Evolutionary conservation across 2,888 invertebrate genomes (phyloP), one percentile per base, ranked within the genome.

Genomic region (Synergus gifuensis): DNA sequence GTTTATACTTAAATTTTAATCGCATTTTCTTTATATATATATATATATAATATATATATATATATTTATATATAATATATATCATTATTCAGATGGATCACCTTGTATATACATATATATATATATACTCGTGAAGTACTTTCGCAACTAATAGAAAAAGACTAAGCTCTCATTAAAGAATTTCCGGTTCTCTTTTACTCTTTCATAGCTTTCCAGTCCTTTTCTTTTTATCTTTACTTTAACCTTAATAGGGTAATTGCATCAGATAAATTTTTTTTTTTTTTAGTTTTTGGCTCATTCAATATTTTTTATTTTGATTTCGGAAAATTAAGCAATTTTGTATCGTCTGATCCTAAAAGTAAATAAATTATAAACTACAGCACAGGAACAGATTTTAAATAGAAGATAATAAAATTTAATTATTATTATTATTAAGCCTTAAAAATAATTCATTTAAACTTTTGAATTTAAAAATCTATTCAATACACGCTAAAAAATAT

Each of bases 61-160:
- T 83, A 82, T 83, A 81, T 82, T 84, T 84, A 85, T 87, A 86
- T 85, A 84, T 85, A 83, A 86, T 87, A 87, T 87, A 84, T 86
- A 86, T 85, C 80, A 84, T 83, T 86, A 85, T 83, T 86, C 82
- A 82, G 84, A 87, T 86, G 85, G 83, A 85, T 85, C 86, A 86
- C 84, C 83, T 85, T 83, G 85, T 28, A 28, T 28, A 28, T 28
- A 28, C 28, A 28, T 88, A 89, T 90, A 88, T 87, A 67, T 69
- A 87, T 87, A 67, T 69, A 87, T 90, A 89, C 86, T 86, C 84
- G 86, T 87, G 86, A 87, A 87, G 84, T 88, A 86, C 80, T 85
- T 86, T 87, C 85, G 88, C 88, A 88, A 86, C 88, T 89, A 88
- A 89, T 88, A 88, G 82, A 88, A 89, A 90, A 89, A 87, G 87